These are phyloP conservation scores for Odontothrips loti DNA, from an alignment of 2,888 invertebrate genomes.

Conservation along the genomic window DNA sequence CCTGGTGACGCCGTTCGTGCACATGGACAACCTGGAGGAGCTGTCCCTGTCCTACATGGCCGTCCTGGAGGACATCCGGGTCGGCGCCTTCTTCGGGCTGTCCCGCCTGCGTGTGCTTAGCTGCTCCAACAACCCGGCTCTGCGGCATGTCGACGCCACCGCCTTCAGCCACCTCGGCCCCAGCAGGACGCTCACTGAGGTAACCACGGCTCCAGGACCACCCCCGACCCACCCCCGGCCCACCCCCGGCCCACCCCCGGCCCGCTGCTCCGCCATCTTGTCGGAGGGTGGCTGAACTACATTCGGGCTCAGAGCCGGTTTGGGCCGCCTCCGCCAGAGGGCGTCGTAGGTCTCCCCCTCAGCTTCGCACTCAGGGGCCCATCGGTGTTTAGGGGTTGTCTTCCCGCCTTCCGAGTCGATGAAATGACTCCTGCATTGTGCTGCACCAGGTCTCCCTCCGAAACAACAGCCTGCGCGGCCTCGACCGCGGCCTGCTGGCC, in stretches of 20 bases:
- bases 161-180: constrained; percentile 25
- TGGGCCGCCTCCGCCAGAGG: background rate
- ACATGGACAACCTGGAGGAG: constrained; percentile 9
- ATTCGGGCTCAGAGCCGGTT: background rate
- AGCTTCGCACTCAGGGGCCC: too few species aligned
- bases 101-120: background rate
- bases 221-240: background rate
- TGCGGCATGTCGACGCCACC: background rate
- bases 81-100: constrained; percentile 9
- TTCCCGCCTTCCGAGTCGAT: background rate
- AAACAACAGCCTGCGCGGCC: background rate
- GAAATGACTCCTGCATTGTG: background rate
- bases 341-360: background rate
- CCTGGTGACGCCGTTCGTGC: background rate
- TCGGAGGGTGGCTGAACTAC: background rate
- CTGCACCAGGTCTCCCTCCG: background rate
- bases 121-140: background rate
- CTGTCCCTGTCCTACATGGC: constrained; percentile 14
- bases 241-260: background rate
- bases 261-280: background rate
- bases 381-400: too few species aligned
- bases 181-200: constrained; percentile 11
- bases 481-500: background rate
- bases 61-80: background rate
- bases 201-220: background rate